Base-by-base conservation (phyloP, 2,888 invertebrate species). In the Acanthacorydalis orientalis region DNA sequence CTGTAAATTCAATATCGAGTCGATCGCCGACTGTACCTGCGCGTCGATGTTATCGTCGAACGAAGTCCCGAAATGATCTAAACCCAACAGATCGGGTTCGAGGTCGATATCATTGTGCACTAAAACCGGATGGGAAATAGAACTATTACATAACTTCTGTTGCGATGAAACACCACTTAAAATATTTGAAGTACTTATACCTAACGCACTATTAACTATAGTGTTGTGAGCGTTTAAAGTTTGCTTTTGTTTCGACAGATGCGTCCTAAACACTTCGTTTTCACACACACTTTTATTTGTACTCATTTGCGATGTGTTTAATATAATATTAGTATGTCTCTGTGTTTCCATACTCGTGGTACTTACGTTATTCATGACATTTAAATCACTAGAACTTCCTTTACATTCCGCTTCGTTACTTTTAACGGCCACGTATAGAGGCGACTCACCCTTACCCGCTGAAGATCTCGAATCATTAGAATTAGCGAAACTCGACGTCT, bases 21-120 rank as follows among this genome's bases (percentile, higher is more conserved):
- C 83, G 56, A 84, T 84, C 52, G 84, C 84, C 59, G 79, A 82
- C 62, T 84, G 83, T 51, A 85, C 83, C 63, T 85, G 83, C 32
- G 80, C 78, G 54, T 80, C 80, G 50, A 82, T 79, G 56, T 79
- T 79, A 56, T 80, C 79, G 55, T 76, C 74, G 48, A 64, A 67
- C 11, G 40, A 40, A 10, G 47, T 43, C 6, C 31, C 38, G 11
- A 37, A 9, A 11, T 46, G 38, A 9, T 38, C 14, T 31, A 34
- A 14, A 9, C 34, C 38, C 11, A 15, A 9, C 32, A 47, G 31
- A 45, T 31, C 37, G 15, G 12, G 23, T 15, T 34, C 43, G 12
- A 32, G 39, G 31, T 46, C 38, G 23, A 39, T 39, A 39, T 15
- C 39, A 23, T 23, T 23, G 14, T 15, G 35, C 15, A 34, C 34